Base-by-base conservation (phyloP, 92 coral and sea anemone genomes). In the Siderastrea radians region DNA sequence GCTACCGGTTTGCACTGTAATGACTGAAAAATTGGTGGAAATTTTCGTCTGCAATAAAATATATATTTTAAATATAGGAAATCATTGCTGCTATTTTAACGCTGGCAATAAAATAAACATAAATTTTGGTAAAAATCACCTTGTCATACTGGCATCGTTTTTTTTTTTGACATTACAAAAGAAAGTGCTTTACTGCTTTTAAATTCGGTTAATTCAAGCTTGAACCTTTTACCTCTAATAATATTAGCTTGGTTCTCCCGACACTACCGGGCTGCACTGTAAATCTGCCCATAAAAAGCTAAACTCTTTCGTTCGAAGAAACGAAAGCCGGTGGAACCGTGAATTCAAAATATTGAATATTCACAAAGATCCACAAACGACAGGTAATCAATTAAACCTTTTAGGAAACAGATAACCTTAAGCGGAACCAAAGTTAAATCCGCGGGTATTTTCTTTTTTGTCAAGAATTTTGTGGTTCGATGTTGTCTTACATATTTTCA, bases 271-370 rank as follows among this genome's bases (percentile, higher is more conserved):
- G 38, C 38, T 26, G 38, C 38, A 26, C 38, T 26, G 38, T 26
- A 26, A 26, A 55, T 55, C 12, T 8, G 6, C 12, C 61, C 61
- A 7, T 55, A 11, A 55, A 55, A 55, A 55, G 12, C 12, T 55
- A 14, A 8, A 55, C 2, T 55, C 8, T 7, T 4, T 55, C 12
- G 12, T 7, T 11, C 8, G 12, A 55, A 55, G 61, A 4, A 55
- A 55, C 10, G 12, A 55, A 55, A 55, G 61, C 53, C 73, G 45
- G 45, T 3, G 10, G 8, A 19, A 62, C 38, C 12, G 26, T 17
- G 49, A 78, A 78, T 38, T 64, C 19, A 19, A 79, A 79, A 49
- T 7, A 79, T 79, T 64, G 8, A 61, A 79, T 61, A 19, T 50
- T 16, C 72, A 48, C 3, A 63, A 79, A 12, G 38, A 17, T 3